Percentiles rank a stretch among this genome's conserved stretches.
These are phyloP conservation scores for Trididemnum clinides DNA, from an alignment of 23 tunicate genomes.

Conservation along the genomic window DNA sequence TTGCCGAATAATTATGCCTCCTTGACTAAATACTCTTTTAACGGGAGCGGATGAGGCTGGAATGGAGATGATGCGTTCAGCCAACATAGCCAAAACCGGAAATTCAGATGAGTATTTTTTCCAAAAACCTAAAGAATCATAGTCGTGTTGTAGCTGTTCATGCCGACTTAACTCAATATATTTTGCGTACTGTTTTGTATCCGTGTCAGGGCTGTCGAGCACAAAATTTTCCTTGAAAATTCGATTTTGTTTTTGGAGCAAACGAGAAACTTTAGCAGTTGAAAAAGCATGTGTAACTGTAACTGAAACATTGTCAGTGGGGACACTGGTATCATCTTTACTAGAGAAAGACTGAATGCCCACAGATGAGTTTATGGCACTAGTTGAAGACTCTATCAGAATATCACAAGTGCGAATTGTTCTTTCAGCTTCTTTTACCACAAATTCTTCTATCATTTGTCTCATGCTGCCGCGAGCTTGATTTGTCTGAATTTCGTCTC, in stretches of 20 bases:
- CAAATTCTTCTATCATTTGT: slow-evolving; percentile 5
- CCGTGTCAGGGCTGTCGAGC: not conserved
- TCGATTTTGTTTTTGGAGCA: slow-evolving; percentile 2
- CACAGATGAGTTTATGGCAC: not conserved
- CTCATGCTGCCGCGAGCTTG: not conserved
- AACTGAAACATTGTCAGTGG: slow-evolving; percentile 2
- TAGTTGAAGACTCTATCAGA: not conserved
- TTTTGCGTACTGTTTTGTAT: not conserved
- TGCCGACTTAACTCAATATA: not conserved
- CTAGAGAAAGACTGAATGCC: not conserved
- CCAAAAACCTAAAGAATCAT: slow-evolving; percentile 2
- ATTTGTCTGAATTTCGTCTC: slow-evolving; percentile 7
- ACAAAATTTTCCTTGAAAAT: not conserved
- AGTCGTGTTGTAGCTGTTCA: not conserved
- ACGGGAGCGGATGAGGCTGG: no score
- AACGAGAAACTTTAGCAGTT: not conserved
- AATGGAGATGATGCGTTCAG: not conserved
- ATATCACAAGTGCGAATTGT: not conserved
- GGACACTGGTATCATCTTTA: not conserved
- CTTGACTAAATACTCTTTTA: no score
- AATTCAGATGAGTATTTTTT: slow-evolving; percentile 14
- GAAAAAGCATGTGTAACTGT: not conserved
- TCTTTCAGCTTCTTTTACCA: slow-evolving; percentile 5
- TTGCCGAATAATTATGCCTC: no score
- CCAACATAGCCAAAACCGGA: not conserved